Base-by-base conservation (phyloP, 2,888 invertebrate genomes). In the Linnaemya tessellans region DNA sequence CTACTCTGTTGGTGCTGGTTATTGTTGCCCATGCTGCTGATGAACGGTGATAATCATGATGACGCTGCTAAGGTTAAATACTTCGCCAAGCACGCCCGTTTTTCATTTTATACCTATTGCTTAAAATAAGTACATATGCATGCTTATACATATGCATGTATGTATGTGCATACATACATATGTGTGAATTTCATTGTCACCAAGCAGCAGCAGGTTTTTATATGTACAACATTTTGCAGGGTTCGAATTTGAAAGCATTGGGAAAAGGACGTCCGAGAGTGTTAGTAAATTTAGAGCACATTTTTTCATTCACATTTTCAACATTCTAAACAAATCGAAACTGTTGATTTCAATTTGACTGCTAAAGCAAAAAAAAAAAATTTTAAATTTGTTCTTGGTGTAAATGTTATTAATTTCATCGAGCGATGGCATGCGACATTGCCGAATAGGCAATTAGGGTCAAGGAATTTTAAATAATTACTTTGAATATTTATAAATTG, bases 111-210 rank as follows among this genome's bases (percentile, higher is more conserved):
- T n/a, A n/a, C n/a, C n/a, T 73, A 58, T 22, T 46, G 38, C 22
- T 22, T 25, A 43, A 22, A 25, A 2, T 25, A 30, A 15, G 3
- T 58, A 7, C 43, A 13, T 46, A 5, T 18, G 22, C 62, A 22
- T 70, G 25, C 58, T 4, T 5, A 30, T 30, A 30, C 51, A 20
- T 51, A 30, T 20, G 2, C 49, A 10, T 43, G 11, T 46, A 5
- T 18, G 22, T 70, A 22, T 70, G 25, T 65, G 8, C 5, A 30
- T 3, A 5, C 30, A 30, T 30, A 30, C 30, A 5, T 30, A 3
- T 58, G 56, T 43, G 41, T 67, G 60, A 11, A 46, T 80, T 84
- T 60, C 84, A 77, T 75, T 87, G 86, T 87, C 88, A 87, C 86
- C 86, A 87, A 79, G 54, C 86, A 78, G 84, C 75, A 79, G 77